These are phyloP conservation scores for Lacerta bilineata DNA, from an alignment of 2,797 vertebrate species.

Conservation along the genomic window DNA sequence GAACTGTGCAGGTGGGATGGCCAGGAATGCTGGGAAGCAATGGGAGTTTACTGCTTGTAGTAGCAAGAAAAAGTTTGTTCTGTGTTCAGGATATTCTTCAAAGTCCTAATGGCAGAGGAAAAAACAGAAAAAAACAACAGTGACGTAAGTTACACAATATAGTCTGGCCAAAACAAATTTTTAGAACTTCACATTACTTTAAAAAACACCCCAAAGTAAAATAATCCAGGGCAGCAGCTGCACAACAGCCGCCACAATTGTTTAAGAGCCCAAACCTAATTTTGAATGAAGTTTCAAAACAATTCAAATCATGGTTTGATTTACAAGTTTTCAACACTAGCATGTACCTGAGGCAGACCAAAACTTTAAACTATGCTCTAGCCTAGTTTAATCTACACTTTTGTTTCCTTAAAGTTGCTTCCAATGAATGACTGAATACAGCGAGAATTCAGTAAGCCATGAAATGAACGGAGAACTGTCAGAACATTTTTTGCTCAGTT, in stretches of 20 bases:
- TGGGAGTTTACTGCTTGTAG: slow-evolving; percentile 99
- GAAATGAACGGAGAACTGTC: not conserved
- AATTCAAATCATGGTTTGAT: not conserved
- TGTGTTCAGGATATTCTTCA: slow-evolving; percentile 97
- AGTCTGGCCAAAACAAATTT: not conserved
- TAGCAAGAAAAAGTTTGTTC: slow-evolving; percentile 98
- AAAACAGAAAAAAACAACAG: not conserved
- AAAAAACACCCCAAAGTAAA: not conserved
- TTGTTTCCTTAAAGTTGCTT: not conserved
- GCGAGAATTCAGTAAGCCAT: not conserved
- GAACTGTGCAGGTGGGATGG: slow-evolving; percentile 98
- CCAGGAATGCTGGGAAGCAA: slow-evolving; percentile 97
- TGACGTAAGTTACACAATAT: too few species aligned
- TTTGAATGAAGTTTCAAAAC: not conserved
- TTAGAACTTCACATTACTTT: not conserved
- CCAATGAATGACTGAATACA: not conserved
- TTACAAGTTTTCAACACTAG: not conserved
- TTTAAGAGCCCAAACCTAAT: not conserved
- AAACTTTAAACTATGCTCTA: not conserved
- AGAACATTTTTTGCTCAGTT: not conserved
- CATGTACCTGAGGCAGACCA: not conserved
- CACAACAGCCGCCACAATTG: not conserved
- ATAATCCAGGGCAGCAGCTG: not conserved
- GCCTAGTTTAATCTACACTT: not conserved
- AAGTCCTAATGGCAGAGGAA: slow-evolving; percentile 86